Evolutionary conservation across 2,888 invertebrate species (phyloP).

Genomic region (Gymnocheta viridis): DNA sequence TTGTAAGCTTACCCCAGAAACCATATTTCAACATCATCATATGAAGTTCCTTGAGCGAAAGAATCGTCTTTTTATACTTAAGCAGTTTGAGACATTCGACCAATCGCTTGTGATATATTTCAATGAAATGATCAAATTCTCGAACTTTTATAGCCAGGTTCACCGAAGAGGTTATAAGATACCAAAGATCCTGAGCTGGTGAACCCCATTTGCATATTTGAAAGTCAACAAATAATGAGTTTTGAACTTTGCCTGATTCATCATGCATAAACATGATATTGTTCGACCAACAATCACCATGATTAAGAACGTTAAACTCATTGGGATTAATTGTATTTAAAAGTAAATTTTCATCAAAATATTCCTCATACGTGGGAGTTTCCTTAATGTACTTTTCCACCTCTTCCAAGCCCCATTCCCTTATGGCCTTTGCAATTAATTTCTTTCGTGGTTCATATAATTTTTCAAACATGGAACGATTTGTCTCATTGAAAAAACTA

Average conservation of each 20-base stretch:
- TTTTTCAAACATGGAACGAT: constrained; percentile 64
- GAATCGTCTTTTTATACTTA: constrained; percentile 75
- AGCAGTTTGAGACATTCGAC: constrained; percentile 75
- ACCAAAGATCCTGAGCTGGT: constrained; percentile 77
- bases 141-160: constrained; percentile 74
- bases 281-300: constrained; percentile 79
- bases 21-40: constrained; percentile 75
- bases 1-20: constrained; percentile 74
- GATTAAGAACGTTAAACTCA: constrained; percentile 78
- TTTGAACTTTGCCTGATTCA: constrained; percentile 71
- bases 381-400: constrained; percentile 72
- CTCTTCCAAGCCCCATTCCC: constrained; percentile 73
- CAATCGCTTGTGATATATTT: constrained; percentile 76
- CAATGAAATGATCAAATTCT: constrained; percentile 77
- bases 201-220: constrained; percentile 78
- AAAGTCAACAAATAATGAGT: constrained; percentile 77
- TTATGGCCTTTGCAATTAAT: constrained; percentile 69
- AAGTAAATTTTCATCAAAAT: constrained; percentile 64
- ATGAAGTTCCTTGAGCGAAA: constrained; percentile 76
- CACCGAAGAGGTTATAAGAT: constrained; percentile 76
- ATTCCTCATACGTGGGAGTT: constrained; percentile 43
- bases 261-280: constrained; percentile 78
- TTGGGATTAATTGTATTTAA: constrained; percentile 70
- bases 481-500: constrained; percentile 67
- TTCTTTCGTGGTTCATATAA: constrained; percentile 53